Conservation (phyloP, 2,888 invertebrate species). For the Parapristionchus giblindavisi region DNA sequence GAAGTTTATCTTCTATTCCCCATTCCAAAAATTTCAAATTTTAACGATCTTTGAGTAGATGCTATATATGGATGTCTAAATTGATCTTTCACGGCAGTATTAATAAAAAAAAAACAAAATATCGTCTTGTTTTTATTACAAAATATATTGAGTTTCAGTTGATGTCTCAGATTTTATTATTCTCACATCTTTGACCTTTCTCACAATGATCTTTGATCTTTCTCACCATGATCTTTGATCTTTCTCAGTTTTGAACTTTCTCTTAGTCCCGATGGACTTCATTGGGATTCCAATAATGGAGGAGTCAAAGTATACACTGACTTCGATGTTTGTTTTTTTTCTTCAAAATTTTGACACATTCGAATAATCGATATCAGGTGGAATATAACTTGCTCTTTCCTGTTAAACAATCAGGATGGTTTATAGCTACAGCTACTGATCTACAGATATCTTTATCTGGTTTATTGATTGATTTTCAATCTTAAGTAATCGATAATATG, state of each 20-base stretch:
- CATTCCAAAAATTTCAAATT: background rate
- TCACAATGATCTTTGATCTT: too few relatives aligned
- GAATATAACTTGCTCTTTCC: slow-evolving; percentile 13
- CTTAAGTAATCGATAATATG: background rate
- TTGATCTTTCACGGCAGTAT: too few relatives aligned
- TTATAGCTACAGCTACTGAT: slow-evolving; percentile 10
- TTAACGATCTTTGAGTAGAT: background rate
- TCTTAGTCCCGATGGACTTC: slow-evolving; percentile 20
- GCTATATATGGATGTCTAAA: too few relatives aligned
- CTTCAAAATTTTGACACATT: background rate
- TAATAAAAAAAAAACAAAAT: too few relatives aligned
- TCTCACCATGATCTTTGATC: too few relatives aligned
- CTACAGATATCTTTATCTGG: slow-evolving; percentile 6
- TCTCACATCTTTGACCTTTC: too few relatives aligned
- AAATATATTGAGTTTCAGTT: too few relatives aligned
- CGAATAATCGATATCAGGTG: background rate
- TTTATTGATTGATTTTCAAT: background rate
- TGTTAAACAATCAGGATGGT: slow-evolving; percentile 15
- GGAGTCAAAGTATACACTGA: background rate
- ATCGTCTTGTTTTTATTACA: too few relatives aligned
- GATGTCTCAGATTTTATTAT: too few relatives aligned
- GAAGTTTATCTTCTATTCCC: background rate
- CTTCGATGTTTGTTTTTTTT: background rate
- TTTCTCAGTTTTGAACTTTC: slow-evolving; percentile 15
- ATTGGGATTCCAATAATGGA: slow-evolving; percentile 27